Evolutionary conservation across 2,888 invertebrate genomes (phyloP).

Genomic region (Phyllotreta striolata): DNA sequence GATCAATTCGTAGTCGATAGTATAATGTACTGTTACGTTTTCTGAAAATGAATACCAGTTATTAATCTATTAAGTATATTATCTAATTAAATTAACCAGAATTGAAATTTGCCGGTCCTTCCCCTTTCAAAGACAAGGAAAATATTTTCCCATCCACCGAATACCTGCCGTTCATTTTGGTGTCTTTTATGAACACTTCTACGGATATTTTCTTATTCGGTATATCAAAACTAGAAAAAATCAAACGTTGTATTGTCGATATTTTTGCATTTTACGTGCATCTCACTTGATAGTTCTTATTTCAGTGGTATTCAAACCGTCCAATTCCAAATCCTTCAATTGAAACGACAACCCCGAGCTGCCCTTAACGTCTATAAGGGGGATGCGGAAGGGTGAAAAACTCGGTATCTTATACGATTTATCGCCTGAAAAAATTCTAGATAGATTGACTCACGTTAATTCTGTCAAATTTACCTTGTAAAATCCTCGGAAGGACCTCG

Average conservation of each 20-base stretch:
- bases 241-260: neutral
- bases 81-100: conserved; percentile 46
- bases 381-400: conserved; percentile 46
- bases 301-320: conserved; percentile 43
- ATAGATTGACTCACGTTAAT: neutral
- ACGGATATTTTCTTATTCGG: conserved; percentile 28
- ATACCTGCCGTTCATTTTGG: conserved; percentile 11
- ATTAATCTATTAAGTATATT: conserved; percentile 6
- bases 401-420: conserved; percentile 44
- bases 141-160: conserved; percentile 46
- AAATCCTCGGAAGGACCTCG: conserved; percentile 28
- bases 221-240: conserved; percentile 40
- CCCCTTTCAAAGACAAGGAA: conserved; percentile 51
- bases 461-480: conserved; percentile 30
- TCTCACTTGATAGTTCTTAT: conserved; percentile 44
- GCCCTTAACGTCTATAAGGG: conserved; percentile 41
- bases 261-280: conserved; percentile 20
- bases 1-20: conserved; percentile 47
- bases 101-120: conserved; percentile 52
- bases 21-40: conserved; percentile 46
- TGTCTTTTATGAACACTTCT: conserved; percentile 25
- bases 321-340: conserved; percentile 44
- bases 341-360: conserved; percentile 42
- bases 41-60: conserved; percentile 42
- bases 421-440: conserved; percentile 42